Evolutionary conservation across 2,888 invertebrate genomes (phyloP).

Genomic region (Tholera decimalis): DNA sequence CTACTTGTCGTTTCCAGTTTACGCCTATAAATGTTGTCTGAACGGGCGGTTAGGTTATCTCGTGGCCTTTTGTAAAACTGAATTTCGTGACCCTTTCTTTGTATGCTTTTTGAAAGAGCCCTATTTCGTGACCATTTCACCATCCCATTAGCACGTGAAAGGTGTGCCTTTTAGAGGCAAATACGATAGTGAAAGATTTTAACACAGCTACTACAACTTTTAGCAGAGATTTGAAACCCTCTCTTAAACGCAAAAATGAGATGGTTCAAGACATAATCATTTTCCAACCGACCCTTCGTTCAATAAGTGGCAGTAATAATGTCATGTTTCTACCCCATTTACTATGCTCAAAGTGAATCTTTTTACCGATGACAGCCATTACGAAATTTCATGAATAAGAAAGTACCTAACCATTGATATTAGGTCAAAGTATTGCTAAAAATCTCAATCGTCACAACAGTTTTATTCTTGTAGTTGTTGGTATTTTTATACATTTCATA

Average conservation of each 20-base stretch:
- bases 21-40: not conserved
- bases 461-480: slow-evolving; percentile 21
- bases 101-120: not conserved
- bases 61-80: slow-evolving; percentile 10
- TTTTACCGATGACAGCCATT: slow-evolving; percentile 33
- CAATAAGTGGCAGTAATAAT: slow-evolving; percentile 34
- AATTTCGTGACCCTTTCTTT: slow-evolving; percentile 19
- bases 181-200: not conserved
- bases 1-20: not conserved
- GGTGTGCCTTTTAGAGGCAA: not conserved
- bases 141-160: slow-evolving; percentile 27
- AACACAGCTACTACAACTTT: slow-evolving; percentile 21
- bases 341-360: slow-evolving; percentile 48
- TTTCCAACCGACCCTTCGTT: slow-evolving; percentile 2
- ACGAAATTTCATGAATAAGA: slow-evolving; percentile 41
- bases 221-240: slow-evolving; percentile 15
- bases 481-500: slow-evolving; percentile 28
- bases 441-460: slow-evolving; percentile 29
- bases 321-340: slow-evolving; percentile 36
- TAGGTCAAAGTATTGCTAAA: slow-evolving; percentile 29
- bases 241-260: slow-evolving; percentile 11
- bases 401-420: slow-evolving; percentile 26
- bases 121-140: slow-evolving; percentile 11
- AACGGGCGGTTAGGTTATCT: slow-evolving; percentile 1
- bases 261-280: slow-evolving; percentile 17